Evolutionary conservation across 2,113 vertebrate species (phyloP), one percentile per base, ranked within the genome.

Genomic region (Rhipidura dahli): DNA sequence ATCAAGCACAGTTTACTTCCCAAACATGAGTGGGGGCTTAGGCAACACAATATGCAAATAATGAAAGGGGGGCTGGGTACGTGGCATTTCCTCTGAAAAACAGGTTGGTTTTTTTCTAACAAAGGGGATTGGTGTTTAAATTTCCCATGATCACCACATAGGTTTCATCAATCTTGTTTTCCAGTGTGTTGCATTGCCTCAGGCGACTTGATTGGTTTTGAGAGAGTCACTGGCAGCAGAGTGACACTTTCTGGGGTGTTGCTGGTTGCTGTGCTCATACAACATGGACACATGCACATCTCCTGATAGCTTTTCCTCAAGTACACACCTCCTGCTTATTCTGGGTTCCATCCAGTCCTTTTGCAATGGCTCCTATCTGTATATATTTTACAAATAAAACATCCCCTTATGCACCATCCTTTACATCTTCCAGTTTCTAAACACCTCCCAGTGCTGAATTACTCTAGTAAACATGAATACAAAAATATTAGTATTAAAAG

Each of bases 281-380:
- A 56, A 30, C 22, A 11, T 0, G 16, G n/a, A 50, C 11, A 33
- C 7, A 4, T 13, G 17, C 13, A 4, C 35, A 9, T 47, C 0
- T 4, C 37, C 57, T n/a, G 24, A 22, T 19, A 60, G 20, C 9
- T 70, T 51, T 68, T 60, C 35, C 27, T 75, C 23, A 47, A 26
- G 35, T 54, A n/a, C 8, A 8, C 7, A 15, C 6, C 8, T 84
- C 19, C 42, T 63, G 14, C 35, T 86, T 79, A 13, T 31, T 72
- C 33, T 57, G 2, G 37, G 23, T 47, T 80, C 27, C 42, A 33
- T 68, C 22, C 45, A 21, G 47, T 61, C 28, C 19, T 80, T 77
- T 63, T 65, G 22, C 44, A 80, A 37, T 28, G 37, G 37, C 18
- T 80, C 5, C 12, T 40, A 8, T 68, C 31, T 64, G 16, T 40